Conservation (phyloP, 2,113 vertebrate species). For the Melanocharis versteri region DNA sequence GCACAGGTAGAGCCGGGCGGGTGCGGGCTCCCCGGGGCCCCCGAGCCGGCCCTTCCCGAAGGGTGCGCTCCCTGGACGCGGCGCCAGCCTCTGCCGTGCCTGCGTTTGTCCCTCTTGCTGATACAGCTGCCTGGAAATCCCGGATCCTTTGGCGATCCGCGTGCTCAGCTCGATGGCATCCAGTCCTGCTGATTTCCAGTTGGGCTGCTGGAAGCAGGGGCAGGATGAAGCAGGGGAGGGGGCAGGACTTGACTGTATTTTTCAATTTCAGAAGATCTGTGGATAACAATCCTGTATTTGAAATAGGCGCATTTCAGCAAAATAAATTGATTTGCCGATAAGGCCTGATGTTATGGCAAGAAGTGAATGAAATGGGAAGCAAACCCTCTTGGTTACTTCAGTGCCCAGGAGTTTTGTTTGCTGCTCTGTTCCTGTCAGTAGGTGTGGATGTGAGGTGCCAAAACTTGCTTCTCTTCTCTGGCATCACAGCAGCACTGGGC, state of each 20-base stretch:
- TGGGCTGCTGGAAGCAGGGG: not conserved
- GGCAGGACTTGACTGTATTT: not conserved
- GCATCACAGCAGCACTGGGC: not conserved
- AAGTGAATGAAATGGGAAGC: not conserved
- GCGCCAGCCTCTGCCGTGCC: not conserved
- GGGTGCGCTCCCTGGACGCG: not conserved
- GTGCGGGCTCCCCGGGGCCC: no score
- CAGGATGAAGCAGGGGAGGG: no score
- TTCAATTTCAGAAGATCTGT: not conserved
- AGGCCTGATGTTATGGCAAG: accelerated
- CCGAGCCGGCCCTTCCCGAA: not conserved
- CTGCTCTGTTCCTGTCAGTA: not conserved
- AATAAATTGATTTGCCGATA: not conserved
- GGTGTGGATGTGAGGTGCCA: not conserved
- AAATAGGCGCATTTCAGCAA: not conserved
- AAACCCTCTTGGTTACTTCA: not conserved
- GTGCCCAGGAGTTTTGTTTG: not conserved
- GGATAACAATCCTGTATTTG: not conserved
- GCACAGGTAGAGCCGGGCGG: not conserved
- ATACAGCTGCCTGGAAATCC: not conserved
- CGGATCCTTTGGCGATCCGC: accelerated
- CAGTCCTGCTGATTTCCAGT: not conserved
- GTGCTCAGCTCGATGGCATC: no score
- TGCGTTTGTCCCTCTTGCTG: accelerated
- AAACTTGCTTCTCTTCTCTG: not conserved